Evolutionary conservation across 2,888 invertebrate species (phyloP).

Genomic region (Lasius platythorax): DNA sequence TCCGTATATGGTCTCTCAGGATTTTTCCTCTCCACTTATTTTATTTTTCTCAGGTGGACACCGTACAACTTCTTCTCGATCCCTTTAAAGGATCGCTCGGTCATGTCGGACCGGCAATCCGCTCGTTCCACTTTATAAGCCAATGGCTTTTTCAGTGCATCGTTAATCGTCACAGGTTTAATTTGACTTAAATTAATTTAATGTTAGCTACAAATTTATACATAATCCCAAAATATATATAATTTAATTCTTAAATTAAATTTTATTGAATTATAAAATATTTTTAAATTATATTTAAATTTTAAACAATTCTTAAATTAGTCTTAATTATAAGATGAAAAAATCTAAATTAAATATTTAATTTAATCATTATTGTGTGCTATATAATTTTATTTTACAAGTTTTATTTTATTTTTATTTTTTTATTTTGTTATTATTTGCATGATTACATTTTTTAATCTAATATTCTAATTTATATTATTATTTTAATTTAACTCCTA

Average conservation of each 20-base stretch:
- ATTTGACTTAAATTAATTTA: not conserved
- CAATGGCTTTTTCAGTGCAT: slow-evolving; percentile 19
- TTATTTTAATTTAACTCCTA: not conserved
- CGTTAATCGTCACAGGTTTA: not conserved
- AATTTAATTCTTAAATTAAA: not conserved
- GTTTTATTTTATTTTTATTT: not conserved
- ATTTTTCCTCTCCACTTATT: slow-evolving; percentile 58
- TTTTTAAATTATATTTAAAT: not conserved
- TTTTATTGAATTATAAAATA: not conserved
- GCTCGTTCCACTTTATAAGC: slow-evolving; percentile 68
- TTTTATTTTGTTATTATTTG: not conserved
- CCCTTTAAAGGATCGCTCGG: slow-evolving; percentile 43
- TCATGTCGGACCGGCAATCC: slow-evolving; percentile 55
- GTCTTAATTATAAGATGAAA: not conserved
- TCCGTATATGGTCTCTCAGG: slow-evolving; percentile 69
- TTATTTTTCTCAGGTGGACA: slow-evolving; percentile 42
- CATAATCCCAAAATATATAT: not conserved
- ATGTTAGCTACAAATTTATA: not conserved
- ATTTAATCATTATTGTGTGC: not conserved
- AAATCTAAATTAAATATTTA: not conserved
- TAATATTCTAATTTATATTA: not conserved
- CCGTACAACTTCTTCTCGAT: not conserved
- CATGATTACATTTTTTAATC: not conserved
- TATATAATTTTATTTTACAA: not conserved
- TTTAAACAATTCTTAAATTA: not conserved